Evolutionary conservation across 2,888 invertebrate genomes (phyloP).

Genomic region (Amiota minor): DNA sequence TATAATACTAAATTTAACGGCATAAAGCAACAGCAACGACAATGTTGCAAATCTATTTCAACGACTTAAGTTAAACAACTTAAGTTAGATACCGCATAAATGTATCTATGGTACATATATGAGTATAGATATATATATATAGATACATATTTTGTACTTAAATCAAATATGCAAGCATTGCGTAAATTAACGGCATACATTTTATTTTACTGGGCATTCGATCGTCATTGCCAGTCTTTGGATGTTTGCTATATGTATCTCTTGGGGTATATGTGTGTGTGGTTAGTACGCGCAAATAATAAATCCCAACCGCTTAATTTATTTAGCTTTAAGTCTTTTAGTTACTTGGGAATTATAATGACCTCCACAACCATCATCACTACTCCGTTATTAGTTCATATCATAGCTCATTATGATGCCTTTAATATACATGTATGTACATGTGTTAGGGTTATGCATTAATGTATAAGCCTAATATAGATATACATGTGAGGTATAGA

Average conservation of each 20-base stretch:
- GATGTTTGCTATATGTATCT: not conserved
- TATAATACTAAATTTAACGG: too few relatives aligned
- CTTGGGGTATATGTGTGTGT: constrained; percentile 3
- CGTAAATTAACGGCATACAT: constrained; percentile 20
- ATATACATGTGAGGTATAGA: not conserved
- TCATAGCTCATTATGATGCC: constrained; percentile 22
- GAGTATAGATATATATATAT: not conserved
- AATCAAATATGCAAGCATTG: constrained; percentile 12
- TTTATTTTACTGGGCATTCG: too few relatives aligned
- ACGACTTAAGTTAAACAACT: constrained; percentile 11
- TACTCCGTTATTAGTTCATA: constrained; percentile 12
- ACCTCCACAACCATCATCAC: not conserved
- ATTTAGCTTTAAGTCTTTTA: constrained; percentile 36
- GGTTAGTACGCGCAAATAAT: constrained; percentile 35
- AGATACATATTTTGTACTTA: not conserved
- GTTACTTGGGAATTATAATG: constrained; percentile 30
- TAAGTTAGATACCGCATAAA: not conserved
- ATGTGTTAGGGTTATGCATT: not conserved
- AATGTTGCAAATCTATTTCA: constrained; percentile 16
- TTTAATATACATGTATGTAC: constrained; percentile 20
- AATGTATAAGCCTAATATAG: not conserved
- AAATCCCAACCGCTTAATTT: constrained; percentile 47
- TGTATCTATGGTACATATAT: not conserved
- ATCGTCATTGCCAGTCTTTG: not conserved
- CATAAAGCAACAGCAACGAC: not conserved